Evolutionary conservation across 2,888 invertebrate species (phyloP).

Genomic region (Limnephilus rhombicus): DNA sequence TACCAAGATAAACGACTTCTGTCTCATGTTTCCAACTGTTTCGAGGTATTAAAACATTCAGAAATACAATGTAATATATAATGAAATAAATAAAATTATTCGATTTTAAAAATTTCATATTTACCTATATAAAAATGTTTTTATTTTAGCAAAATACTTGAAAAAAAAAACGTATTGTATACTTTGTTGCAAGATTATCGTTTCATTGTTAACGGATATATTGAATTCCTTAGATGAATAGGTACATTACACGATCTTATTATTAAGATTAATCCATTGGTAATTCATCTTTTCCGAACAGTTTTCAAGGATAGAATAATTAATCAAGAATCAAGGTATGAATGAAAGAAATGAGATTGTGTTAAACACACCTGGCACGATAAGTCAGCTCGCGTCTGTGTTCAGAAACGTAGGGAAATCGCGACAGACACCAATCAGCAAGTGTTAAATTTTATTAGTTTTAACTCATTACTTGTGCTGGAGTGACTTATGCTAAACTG

Average conservation of each 20-base stretch:
- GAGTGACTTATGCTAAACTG: slow-evolving; percentile 1
- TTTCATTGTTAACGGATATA: not conserved
- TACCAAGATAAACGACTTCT: not conserved
- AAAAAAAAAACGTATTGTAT: not conserved
- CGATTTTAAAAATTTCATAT: not conserved
- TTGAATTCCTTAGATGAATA: not conserved
- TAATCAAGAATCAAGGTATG: not conserved
- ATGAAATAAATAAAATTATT: not conserved
- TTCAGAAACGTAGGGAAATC: not conserved
- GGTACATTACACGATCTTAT: not conserved
- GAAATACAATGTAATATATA: not conserved
- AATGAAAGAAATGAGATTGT: slow-evolving; percentile 3
- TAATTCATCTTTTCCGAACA: not conserved
- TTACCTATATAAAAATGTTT: not conserved
- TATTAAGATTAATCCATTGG: not conserved
- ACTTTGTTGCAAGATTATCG: not conserved
- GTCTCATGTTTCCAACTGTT: not conserved
- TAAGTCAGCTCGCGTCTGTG: slow-evolving; percentile 16
- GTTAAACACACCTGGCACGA: slow-evolving; percentile 35
- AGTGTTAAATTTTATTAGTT: slow-evolving; percentile 20
- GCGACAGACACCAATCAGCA: not conserved
- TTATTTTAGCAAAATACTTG: not conserved
- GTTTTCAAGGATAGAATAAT: not conserved
- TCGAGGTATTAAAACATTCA: not conserved
- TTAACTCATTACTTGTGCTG: not conserved